These are phyloP conservation scores for Rhinogobio ventralis DNA, from an alignment of 2,797 vertebrate genomes.

Conservation along the genomic window DNA sequence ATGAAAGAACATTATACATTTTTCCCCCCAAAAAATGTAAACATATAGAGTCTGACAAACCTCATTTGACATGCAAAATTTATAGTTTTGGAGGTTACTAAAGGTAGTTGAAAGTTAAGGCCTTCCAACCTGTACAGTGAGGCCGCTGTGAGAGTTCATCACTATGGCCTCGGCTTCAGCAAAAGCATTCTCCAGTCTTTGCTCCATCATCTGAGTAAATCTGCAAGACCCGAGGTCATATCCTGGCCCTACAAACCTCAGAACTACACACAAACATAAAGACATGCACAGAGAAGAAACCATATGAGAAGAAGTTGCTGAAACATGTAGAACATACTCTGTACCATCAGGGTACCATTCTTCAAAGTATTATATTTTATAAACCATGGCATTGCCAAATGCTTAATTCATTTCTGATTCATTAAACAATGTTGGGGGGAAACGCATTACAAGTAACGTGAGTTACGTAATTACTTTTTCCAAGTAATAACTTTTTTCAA, in stretches of 20 bases:
- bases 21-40: neutral
- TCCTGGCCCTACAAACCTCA: slow-evolving; percentile 91
- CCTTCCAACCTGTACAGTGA: slow-evolving; percentile 88
- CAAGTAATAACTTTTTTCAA: neutral
- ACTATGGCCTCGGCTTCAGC: slow-evolving; percentile 90
- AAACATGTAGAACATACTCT: neutral
- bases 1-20: neutral
- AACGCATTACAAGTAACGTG: neutral
- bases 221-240: slow-evolving; percentile 92
- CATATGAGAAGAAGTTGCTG: neutral
- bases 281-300: neutral
- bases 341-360: neutral
- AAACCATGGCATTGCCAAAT: neutral
- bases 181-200: slow-evolving; percentile 91
- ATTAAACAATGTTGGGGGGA: neutral
- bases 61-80: neutral
- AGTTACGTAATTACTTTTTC: neutral
- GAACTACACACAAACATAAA: slow-evolving; percentile 76
- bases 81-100: neutral
- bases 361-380: neutral
- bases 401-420: neutral
- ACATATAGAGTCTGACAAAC: neutral
- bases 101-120: neutral
- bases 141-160: slow-evolving; percentile 82
- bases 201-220: slow-evolving; percentile 95